phyloP scores from a whole-genome alignment of 2,113 vertebrate genomes.

The Beaufortia kweichowensis region DNA sequence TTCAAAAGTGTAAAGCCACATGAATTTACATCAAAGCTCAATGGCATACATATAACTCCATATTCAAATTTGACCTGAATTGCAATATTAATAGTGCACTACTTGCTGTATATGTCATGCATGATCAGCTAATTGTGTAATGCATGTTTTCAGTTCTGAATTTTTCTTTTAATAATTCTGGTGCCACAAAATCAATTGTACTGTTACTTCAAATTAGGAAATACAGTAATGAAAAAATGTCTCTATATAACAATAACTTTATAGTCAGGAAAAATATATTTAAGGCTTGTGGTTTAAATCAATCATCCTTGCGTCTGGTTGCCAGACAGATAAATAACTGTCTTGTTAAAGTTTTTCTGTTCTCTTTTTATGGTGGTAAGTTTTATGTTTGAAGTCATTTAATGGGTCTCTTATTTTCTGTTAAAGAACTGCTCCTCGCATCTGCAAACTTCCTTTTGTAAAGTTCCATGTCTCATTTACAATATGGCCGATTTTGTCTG shows the following conservation, averaged over 20 bases:
- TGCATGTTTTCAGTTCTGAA: conserved; percentile 10
- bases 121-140: conserved; percentile 5
- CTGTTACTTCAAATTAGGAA: conserved; percentile 7
- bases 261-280: conserved; percentile 60
- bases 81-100: background rate
- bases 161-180: conserved; percentile 20
- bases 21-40: conserved; percentile 32
- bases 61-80: conserved; percentile 38
- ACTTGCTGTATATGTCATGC: background rate
- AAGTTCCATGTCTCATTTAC: conserved; percentile 59
- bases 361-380: conserved; percentile 58
- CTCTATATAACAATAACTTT: conserved; percentile 60
- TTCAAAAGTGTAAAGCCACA: background rate
- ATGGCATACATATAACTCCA: conserved; percentile 3
- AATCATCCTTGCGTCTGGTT: conserved; percentile 54
- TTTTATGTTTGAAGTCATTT: conserved; percentile 61
- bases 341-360: conserved; percentile 58
- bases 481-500: conserved; percentile 55
- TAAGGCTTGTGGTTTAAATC: conserved; percentile 55
- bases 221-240: conserved; percentile 53
- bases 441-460: conserved; percentile 66
- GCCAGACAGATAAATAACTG: conserved; percentile 66
- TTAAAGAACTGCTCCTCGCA: conserved; percentile 69
- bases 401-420: conserved; percentile 61
- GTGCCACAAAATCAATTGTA: conserved; percentile 21